Conservation (phyloP, 1,140 invertebrate genomes). For the Drosophila murphyi region DNA sequence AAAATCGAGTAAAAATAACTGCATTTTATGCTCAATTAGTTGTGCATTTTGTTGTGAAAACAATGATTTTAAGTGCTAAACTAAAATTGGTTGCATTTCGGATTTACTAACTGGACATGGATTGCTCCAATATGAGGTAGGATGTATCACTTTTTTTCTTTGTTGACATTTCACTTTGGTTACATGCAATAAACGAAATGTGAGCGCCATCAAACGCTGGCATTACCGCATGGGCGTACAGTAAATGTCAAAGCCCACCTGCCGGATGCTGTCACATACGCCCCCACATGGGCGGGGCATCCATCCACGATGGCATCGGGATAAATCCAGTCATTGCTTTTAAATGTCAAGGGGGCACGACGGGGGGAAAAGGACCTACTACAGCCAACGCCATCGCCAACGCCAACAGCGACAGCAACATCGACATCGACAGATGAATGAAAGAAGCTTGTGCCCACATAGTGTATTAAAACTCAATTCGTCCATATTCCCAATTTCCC, state of each 20-base stretch:
- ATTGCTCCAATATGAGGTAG: neutral
- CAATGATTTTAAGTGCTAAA: constrained; percentile 11
- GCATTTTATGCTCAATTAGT: neutral
- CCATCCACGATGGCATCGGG: constrained; percentile 33
- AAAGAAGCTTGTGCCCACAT: constrained; percentile 7
- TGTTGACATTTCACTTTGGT: constrained; percentile 20
- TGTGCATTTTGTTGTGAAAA: neutral
- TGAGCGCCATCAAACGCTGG: constrained; percentile 10
- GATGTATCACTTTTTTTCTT: constrained; percentile 11
- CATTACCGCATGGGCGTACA: constrained; percentile 49
- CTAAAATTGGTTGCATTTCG: neutral
- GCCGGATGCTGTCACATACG: constrained; percentile 57
- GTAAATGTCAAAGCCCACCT: constrained; percentile 66
- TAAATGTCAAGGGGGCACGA: constrained; percentile 63
- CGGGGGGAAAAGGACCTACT: neutral
- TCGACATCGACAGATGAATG: constrained; percentile 11
- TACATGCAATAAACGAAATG: constrained; percentile 32
- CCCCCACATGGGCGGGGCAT: constrained; percentile 40
- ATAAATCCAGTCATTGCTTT: constrained; percentile 73
- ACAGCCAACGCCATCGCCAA: constrained; percentile 7
- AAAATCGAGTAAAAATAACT: constrained; percentile 6
- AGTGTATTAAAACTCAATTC: constrained; percentile 44
- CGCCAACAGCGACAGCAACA: no score
- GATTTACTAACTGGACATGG: neutral
- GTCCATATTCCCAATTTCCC: constrained; percentile 20